Evolutionary conservation across 2,797 vertebrate species (phyloP), one percentile per base, ranked within the genome.

Genomic region (Microctenopoma steveboyesi): DNA sequence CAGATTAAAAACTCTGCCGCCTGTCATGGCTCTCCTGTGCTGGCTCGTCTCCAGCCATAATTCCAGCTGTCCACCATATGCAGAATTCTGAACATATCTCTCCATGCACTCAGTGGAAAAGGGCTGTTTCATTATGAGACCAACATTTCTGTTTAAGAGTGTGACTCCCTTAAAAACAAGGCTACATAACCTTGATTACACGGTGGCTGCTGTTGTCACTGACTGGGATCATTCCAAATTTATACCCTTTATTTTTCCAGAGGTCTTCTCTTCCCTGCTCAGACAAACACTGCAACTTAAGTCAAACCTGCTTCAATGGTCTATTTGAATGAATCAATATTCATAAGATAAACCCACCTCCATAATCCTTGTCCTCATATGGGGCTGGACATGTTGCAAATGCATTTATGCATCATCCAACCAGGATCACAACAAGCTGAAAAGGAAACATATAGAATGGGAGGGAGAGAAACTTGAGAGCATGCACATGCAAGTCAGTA

Each of bases 1-100:
- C 89, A 84, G 84, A 91, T 91, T 88, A 89, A 89, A 91, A 89
- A 83, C 78, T 81, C 77, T 79, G 79, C 73, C 37, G 84, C 70
- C 69, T 79, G 78, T 79, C 82, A 69, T 79, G 78, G 62, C 22
- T 69, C 83, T 78, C 59, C 79, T 84, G 61, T 67, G 72, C 70
- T 15, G 69, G 61, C 75, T 65, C 50, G 65, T 81, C 69, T 79
- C 73, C 55, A 70, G 86, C 79, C 62, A 82, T 74, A 81, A 63
- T 74, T 84, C 85, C 81, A 83, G 84, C 78, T 85, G 86, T 75
- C 70, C 63, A 50, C 85, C 74, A 62, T 83, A 70, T 70, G 81
- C 48, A 71, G 63, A 64, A 63, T 72, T 79, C 77, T 62, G 54
- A 68, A 73, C 63, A 64, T 15, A 47, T 67, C 72, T 16, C 27